Percentiles rank a stretch among this genome's conserved stretches.
Conservation (phyloP, 2,113 vertebrate genomes). For the Trachemys scripta region DNA sequence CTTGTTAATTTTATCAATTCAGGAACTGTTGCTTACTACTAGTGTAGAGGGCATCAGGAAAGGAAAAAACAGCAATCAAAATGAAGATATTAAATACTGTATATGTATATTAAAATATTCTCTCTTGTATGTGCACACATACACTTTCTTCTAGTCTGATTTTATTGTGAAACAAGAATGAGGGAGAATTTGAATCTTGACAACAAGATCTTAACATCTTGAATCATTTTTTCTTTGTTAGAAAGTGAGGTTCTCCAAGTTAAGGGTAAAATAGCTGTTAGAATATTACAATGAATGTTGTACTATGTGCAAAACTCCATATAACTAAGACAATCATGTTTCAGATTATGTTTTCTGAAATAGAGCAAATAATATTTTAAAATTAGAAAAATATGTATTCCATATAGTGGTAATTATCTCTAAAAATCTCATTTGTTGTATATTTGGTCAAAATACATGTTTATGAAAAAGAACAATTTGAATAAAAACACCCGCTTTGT, state of each 20-base stretch:
- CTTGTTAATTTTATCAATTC: constrained; percentile 68
- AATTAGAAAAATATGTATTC: neutral
- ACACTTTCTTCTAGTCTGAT: neutral
- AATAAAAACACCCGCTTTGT: neutral
- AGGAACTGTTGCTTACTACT: constrained; percentile 75
- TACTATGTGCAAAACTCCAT: neutral
- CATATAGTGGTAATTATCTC: neutral
- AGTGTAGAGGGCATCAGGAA: constrained; percentile 71
- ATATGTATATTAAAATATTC: constrained; percentile 5
- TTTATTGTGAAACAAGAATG: neutral
- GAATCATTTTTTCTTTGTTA: neutral
- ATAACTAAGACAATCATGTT: neutral
- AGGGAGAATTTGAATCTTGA: neutral
- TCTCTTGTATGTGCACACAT: neutral
- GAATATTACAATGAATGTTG: neutral
- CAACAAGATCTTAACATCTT: neutral
- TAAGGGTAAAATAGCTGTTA: neutral
- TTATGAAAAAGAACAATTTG: neutral
- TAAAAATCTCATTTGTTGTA: neutral
- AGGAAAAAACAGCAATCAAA: constrained; percentile 77
- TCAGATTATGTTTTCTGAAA: neutral
- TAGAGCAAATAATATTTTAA: neutral
- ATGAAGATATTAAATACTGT: constrained; percentile 62
- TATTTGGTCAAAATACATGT: neutral
- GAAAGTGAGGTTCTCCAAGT: neutral